phyloP scores from a whole-genome alignment of 2,888 invertebrate species.

The Hyles lineata region DNA sequence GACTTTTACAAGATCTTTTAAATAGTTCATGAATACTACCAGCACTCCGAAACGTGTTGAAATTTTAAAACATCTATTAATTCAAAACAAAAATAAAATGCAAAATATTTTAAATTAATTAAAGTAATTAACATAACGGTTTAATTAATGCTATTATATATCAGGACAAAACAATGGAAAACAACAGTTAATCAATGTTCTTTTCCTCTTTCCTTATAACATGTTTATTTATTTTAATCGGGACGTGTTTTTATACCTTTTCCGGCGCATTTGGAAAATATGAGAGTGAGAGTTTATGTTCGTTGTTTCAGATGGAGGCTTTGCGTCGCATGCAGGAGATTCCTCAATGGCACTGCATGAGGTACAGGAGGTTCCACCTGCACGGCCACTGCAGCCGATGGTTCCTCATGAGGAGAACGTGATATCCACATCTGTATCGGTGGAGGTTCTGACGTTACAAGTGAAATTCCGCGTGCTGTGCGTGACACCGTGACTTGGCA shows the following conservation, averaged over 20 bases:
- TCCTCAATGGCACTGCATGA: slow-evolving; percentile 93
- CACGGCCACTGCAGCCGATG: slow-evolving; percentile 91
- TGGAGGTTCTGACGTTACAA: slow-evolving; percentile 14
- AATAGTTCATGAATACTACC: no score
- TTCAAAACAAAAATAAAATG: no score
- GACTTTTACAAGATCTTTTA: no score
- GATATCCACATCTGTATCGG: slow-evolving; percentile 53
- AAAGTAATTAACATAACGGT: no score
- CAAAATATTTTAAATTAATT: no score
- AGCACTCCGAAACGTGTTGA: no score
- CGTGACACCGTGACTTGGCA: not conserved
- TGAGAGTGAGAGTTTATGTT: not conserved
- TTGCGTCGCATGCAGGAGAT: slow-evolving; percentile 90
- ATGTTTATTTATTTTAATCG: not conserved
- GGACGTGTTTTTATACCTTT: not conserved
- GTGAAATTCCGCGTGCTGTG: no score
- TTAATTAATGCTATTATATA: no score
- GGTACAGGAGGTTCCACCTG: slow-evolving; percentile 91
- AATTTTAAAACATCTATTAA: no score
- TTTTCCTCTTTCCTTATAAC: not conserved
- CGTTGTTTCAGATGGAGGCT: slow-evolving; percentile 82
- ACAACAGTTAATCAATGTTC: no score
- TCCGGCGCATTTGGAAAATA: not conserved
- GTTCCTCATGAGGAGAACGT: slow-evolving; percentile 85
- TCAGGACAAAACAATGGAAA: no score